Conservation (phyloP, 2,113 vertebrate genomes). For the Egretta garzetta region DNA sequence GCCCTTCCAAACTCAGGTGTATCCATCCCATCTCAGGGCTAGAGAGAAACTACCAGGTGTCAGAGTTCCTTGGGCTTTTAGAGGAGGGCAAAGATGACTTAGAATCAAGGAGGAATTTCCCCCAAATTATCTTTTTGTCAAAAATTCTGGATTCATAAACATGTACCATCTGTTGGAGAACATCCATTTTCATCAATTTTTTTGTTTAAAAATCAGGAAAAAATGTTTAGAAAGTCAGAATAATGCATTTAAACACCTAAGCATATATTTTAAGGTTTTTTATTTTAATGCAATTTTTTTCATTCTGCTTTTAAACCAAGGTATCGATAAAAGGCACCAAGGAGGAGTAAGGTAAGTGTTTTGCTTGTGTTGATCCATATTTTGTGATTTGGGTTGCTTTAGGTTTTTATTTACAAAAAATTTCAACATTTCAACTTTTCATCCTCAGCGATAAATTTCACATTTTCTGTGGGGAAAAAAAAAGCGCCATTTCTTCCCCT, state of each 20-base stretch:
- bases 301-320: background rate
- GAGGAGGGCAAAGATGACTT: background rate
- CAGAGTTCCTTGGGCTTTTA: background rate
- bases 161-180: background rate
- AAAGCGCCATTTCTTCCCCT: background rate
- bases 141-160: background rate
- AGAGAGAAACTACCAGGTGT: background rate
- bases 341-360: background rate
- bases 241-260: background rate
- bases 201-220: background rate
- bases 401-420: background rate
- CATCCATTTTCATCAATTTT: background rate
- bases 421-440: background rate
- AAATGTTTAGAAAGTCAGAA: background rate
- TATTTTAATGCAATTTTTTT: background rate
- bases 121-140: background rate
- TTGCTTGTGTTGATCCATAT: background rate
- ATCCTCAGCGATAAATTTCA: background rate
- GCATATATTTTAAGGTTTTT: background rate
- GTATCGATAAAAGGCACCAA: background rate
- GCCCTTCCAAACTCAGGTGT: background rate
- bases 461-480: background rate
- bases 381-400: background rate
- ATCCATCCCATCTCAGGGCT: background rate
- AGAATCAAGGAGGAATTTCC: background rate